Evolutionary conservation across 2,888 invertebrate species (phyloP), one percentile per base, ranked within the genome.

Genomic region (Halictus ligatus): DNA sequence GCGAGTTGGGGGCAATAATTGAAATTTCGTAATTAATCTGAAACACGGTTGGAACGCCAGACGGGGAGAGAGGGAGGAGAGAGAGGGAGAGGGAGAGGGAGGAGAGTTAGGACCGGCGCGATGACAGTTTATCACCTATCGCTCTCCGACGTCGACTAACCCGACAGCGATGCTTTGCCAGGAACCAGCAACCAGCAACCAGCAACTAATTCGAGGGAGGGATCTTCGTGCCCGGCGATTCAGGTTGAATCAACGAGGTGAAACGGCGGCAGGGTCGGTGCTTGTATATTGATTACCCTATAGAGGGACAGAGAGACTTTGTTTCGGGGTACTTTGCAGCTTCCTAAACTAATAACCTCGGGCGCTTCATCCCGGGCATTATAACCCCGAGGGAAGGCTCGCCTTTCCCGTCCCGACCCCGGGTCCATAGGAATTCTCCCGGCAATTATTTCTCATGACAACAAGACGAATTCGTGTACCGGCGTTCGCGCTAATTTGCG

Each of bases 331-430:
- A 92, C 92, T 92, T 92, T 90, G 88, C 92, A 92, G 92, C 92
- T 93, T 94, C 94, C 93, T 94, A 92, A 93, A 92, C 94, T 93
- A 94, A 94, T 94, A 93, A 94, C 93, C 93, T 84, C 90, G 82
- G 90, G 92, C 92, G 89, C 86, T 90, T 92, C 91, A 90, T 92
- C 91, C 84, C 82, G 79, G 79, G 85, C 85, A 88, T 92, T 89
- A 91, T 90, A 90, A 91, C 88, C 90, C 85, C 83, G 67, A 67
- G 90, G 91, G 90, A 90, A 75, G 88, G 60, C 60, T 81, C 87
- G 75, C 73, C 81, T 80, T 82, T 71, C 81, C 76, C 82, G 29
- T 81, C 78, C 29, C 76, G 73, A 54, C 78, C 79, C 69, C 69
- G 80, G 21, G 76, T 78, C 83, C 83, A 35, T 75, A 75, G 84